These are phyloP conservation scores for Disparrhopalites patrizii DNA, from an alignment of 2,888 invertebrate species.

Conservation along the genomic window DNA sequence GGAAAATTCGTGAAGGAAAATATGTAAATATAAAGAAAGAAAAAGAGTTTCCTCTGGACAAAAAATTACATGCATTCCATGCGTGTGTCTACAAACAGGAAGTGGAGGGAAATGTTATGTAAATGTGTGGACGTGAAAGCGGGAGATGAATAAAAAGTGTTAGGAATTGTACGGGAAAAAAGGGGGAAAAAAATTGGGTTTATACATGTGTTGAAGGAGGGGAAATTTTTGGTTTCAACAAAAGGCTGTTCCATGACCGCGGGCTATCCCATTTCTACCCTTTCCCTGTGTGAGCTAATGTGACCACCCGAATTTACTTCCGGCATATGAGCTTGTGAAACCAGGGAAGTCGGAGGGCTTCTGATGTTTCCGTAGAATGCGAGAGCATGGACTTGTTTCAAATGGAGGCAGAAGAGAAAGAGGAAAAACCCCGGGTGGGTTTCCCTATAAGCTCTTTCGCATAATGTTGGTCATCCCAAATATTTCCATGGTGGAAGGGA, in stretches of 20 bases:
- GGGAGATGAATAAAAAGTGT: neutral
- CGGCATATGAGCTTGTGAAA: neutral
- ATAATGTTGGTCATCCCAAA: neutral
- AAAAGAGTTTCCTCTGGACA: too few species aligned
- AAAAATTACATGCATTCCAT: too few species aligned
- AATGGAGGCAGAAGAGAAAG: neutral
- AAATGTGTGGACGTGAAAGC: too few species aligned
- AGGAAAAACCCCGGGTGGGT: constrained; percentile 14
- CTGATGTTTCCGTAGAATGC: neutral
- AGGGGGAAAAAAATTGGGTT: neutral
- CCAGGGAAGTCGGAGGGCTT: neutral
- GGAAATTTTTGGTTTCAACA: neutral
- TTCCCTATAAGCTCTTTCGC: neutral
- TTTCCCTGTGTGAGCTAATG: constrained; percentile 10
- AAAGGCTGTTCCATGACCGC: neutral
- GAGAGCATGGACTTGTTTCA: neutral
- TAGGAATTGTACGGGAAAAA: neutral
- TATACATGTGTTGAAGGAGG: neutral
- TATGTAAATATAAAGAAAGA: too few species aligned
- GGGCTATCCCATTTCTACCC: neutral
- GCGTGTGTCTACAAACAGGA: too few species aligned
- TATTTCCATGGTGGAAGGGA: too few species aligned
- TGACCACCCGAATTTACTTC: constrained; percentile 16
- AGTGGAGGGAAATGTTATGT: too few species aligned
- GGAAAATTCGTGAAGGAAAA: too few species aligned